A percentile compares a stretch with the other conserved stretches of the same genome.
These are phyloP conservation scores for Gryon sp. DNA, from an alignment of 1,140 invertebrate species.

Conservation along the genomic window DNA sequence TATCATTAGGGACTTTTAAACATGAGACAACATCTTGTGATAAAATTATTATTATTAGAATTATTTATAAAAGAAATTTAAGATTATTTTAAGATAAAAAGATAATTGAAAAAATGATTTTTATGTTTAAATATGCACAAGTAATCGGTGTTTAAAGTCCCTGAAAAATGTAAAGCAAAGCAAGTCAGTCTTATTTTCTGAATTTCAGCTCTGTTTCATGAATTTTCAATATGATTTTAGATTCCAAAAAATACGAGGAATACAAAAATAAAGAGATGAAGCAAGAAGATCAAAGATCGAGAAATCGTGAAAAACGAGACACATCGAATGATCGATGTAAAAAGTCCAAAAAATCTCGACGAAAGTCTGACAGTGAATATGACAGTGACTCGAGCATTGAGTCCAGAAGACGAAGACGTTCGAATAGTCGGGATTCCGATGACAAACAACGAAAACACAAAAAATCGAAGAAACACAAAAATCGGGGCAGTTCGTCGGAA, in stretches of 20 bases:
- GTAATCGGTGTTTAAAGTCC: slow-evolving; percentile 69
- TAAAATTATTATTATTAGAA: background rate
- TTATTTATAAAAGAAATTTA: background rate
- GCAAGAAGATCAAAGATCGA: slow-evolving; percentile 18
- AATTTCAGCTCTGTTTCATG: slow-evolving; percentile 66
- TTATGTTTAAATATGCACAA: no score
- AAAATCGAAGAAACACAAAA: slow-evolving; percentile 76
- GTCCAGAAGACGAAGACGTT: slow-evolving; percentile 67
- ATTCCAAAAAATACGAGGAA: slow-evolving; percentile 84
- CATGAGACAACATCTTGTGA: slow-evolving; percentile 10
- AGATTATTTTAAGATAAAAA: slow-evolving; percentile 1
- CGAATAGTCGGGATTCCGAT: slow-evolving; percentile 71
- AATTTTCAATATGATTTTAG: slow-evolving; percentile 78
- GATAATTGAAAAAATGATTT: slow-evolving; percentile 1
- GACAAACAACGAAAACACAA: slow-evolving; percentile 64
- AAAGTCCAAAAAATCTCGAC: slow-evolving; percentile 59
- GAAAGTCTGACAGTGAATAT: slow-evolving; percentile 49
- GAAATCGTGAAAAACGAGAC: slow-evolving; percentile 13
- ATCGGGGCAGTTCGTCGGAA: slow-evolving; percentile 67
- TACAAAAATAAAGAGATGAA: slow-evolving; percentile 81
- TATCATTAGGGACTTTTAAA: slow-evolving; percentile 72
- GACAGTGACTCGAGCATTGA: slow-evolving; percentile 59
- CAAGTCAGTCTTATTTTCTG: slow-evolving; percentile 4
- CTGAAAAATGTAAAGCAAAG: slow-evolving; percentile 16
- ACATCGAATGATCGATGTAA: slow-evolving; percentile 52